phyloP scores from a whole-genome alignment of 1,140 invertebrate genomes.

The Lutraria rhynchaena region DNA sequence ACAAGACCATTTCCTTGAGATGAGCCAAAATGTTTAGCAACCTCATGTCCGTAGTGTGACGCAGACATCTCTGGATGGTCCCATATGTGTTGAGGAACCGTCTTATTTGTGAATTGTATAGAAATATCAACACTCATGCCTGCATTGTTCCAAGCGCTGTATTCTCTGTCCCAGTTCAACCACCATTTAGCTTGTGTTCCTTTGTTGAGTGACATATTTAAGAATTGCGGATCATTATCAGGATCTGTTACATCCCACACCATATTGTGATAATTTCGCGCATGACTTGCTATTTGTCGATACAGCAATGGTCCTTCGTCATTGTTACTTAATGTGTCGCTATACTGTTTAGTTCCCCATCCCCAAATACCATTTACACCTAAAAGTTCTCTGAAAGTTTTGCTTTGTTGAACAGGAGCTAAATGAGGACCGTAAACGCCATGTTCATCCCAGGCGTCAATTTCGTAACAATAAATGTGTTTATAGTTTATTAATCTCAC shows the following conservation, averaged over 20 bases:
- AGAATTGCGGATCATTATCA: constrained; percentile 63
- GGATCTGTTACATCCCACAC: constrained; percentile 70
- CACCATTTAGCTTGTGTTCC: constrained; percentile 68
- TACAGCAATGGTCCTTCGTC: constrained; percentile 65
- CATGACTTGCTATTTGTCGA: constrained; percentile 65
- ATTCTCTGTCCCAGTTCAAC: constrained; percentile 74
- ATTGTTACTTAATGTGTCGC: constrained; percentile 23
- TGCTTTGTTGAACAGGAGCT: constrained; percentile 42
- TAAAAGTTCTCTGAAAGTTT: constrained; percentile 60
- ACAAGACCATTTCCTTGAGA: constrained; percentile 64
- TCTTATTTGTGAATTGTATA: constrained; percentile 67
- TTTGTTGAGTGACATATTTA: constrained; percentile 61
- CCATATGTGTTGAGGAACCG: constrained; percentile 60
- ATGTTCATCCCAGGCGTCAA: constrained; percentile 67
- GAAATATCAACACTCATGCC: constrained; percentile 65
- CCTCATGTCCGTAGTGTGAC: constrained; percentile 64
- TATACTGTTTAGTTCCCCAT: constrained; percentile 67
- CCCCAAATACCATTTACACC: constrained; percentile 76
- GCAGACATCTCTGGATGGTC: constrained; percentile 59
- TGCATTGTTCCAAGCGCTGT: constrained; percentile 61
- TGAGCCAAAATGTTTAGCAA: constrained; percentile 69
- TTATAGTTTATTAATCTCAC: constrained; percentile 52
- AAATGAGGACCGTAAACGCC: constrained; percentile 60
- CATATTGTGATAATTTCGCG: constrained; percentile 72
- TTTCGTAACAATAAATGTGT: constrained; percentile 68